Base-by-base conservation (phyloP, 2,888 invertebrate genomes). In the Nycteola revayana region DNA sequence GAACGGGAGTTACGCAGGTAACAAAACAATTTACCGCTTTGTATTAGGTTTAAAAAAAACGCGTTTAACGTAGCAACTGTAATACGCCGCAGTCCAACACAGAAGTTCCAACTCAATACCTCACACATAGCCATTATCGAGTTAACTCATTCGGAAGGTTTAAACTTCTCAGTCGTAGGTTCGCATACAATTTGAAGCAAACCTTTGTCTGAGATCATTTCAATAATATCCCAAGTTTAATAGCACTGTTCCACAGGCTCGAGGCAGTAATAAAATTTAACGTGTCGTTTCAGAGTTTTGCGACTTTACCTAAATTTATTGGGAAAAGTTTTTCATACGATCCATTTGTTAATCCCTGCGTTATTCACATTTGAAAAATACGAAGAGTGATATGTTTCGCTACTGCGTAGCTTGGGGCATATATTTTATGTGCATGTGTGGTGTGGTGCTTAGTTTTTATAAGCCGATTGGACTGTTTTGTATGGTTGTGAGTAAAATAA, bases 171-270 rank as follows among this genome's bases (percentile, higher is more conserved):
- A 64, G 57, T 64, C 57, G 47, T 53, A 61, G 66, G 56, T 66
- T 61, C 50, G 61, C 60, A 67, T 71, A 73, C 59, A 72, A 66
- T 69, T 68, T 59, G 63, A 46, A 66, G 53, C 58, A 58, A 59
- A 68, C 74, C 73, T 75, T 76, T 76, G 77, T 75, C 73, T 68
- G 73, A 62, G 73, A 79, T 76, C 80, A 82, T 83, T 84, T 81
- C 74, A 79, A 80, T 82, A 80, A 83, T 84, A 81, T 73, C 57
- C 75, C 61, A 79, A 83, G 81, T 82, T 84, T 78, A 79, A 83
- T 78, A 67, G 74, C 70, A 54, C 68, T 66, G 66, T 58, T 66
- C 60, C 56, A 43, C 49, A 60, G 64, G 66, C 76, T 64, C 62
- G 60, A 55, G 72, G 76, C 74, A 54, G 68, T 69, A 78, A 81